A percentile compares a stretch with the other conserved stretches of the same genome.
These are phyloP conservation scores for Cydia amplana DNA, from an alignment of 1,140 invertebrate species.

Conservation along the genomic window DNA sequence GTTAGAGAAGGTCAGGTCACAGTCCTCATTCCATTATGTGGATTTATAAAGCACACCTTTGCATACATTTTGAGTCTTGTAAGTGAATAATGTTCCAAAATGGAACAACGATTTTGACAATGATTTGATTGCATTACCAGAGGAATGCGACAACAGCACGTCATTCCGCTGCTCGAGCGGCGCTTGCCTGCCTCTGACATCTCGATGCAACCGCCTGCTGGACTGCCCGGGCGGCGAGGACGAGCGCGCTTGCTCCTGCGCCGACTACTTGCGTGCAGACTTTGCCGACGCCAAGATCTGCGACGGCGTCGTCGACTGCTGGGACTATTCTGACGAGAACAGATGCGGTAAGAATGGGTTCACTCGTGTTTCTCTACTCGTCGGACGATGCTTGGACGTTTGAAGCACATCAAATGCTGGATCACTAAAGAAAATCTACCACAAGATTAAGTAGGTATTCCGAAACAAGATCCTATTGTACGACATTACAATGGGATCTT, in stretches of 20 bases:
- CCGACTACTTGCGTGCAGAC: conserved; percentile 86
- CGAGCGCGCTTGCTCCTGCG: conserved; percentile 87
- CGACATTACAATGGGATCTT: no score
- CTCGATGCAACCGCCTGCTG: conserved; percentile 86
- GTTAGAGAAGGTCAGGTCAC: no score
- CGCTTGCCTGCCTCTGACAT: conserved; percentile 83
- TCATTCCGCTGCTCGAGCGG: conserved; percentile 82
- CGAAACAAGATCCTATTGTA: no score
- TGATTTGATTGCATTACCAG: conserved; percentile 50
- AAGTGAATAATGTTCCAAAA: no score
- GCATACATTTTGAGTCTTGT: no score
- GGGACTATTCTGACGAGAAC: conserved; percentile 89
- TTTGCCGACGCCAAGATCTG: conserved; percentile 87
- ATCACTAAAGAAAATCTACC: no score
- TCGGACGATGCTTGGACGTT: no score
- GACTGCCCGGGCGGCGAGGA: conserved; percentile 88
- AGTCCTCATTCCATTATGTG: no score
- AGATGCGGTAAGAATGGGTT: conserved; percentile 83
- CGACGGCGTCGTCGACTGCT: conserved; percentile 89
- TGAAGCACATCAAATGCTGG: no score
- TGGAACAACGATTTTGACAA: not conserved
- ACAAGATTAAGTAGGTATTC: no score
- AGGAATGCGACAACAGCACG: conserved; percentile 75
- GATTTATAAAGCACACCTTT: no score
- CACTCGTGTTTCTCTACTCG: not conserved